Evolutionary conservation across 2,888 invertebrate genomes (phyloP), one percentile per base, ranked within the genome.

Genomic region (Sarcophaga caerulescens): DNA sequence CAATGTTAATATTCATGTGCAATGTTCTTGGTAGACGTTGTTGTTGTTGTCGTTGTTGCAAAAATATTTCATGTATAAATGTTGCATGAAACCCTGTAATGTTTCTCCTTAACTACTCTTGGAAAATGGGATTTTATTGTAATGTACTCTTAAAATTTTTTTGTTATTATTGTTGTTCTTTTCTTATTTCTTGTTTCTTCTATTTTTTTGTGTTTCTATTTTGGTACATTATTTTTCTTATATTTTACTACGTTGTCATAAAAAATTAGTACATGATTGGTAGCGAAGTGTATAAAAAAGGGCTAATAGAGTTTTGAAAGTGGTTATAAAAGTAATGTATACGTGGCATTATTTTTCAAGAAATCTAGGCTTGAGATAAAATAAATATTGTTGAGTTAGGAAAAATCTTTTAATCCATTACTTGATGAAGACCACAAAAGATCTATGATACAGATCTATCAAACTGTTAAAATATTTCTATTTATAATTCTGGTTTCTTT

Each of bases 111-210:
- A 74, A 74, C 62, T 83, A 62, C 63, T 62, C 57, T 69, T 57
- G n/a, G 59, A 69, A 73, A 78, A 78, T 83, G 77, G 52, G 66
- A 78, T 74, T 68, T 74, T 74, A 74, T 78, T 74, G 66, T 73
- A 73, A 52, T 25, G 59, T 66, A 47, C 59, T 76, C 66, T 77
- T 77, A 69, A 77, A 71, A 35, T 8, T 35, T 3, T 82, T 76
- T 14, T 77, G 35, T 35, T 44, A 62, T 75, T 81, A 63, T 63
- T 75, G 52, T 57, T 23, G 21, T 70, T 81, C 62, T 69, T 59
- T 71, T 25, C 59, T 12, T 60, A 5, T 71, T 35, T 70, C 10
- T 25, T 60, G 35, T 60, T 65, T 66, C 59, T 57, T n/a, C 12
- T 35, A 71, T 66, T 57, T 21, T 35, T 35, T 35, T 35, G 8